A percentile compares a stretch with the other conserved stretches of the same genome.
phyloP scores from a whole-genome alignment of 2,113 vertebrate genomes.

The Microcebus jonahi region DNA sequence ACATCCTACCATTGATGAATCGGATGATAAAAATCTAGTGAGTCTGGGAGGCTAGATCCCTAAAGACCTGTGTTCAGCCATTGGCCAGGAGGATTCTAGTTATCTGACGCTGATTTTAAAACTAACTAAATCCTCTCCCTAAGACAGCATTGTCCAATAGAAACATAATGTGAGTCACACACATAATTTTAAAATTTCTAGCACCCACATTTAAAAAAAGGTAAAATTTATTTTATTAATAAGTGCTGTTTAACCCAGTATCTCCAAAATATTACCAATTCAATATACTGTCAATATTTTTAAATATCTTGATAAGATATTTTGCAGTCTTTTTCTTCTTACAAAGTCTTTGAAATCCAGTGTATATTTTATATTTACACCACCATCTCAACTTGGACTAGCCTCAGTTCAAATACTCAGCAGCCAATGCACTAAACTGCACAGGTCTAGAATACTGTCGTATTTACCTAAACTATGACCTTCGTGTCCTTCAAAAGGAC shows the following conservation, averaged over 20 bases:
- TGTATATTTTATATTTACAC: not conserved
- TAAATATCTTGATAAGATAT: not conserved
- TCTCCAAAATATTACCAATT: not conserved
- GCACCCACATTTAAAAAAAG: not conserved
- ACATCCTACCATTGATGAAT: not conserved
- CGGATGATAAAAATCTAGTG: not conserved
- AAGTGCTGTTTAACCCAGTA: not conserved
- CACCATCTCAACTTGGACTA: not conserved
- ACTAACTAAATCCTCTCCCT: constrained; percentile 11
- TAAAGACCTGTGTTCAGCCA: not conserved
- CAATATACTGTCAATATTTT: not conserved
- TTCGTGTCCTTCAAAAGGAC: not conserved
- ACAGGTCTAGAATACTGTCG: not conserved
- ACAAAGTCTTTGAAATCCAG: not conserved
- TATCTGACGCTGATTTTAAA: not conserved
- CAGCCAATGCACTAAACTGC: rapidly evolving
- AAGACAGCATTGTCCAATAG: not conserved
- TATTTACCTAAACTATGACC: not conserved
- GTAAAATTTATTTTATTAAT: not conserved
- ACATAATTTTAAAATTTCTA: not conserved
- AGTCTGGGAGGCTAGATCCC: not conserved
- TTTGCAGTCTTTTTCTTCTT: not conserved
- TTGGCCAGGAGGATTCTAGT: not conserved
- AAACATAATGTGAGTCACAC: not conserved
- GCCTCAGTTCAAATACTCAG: not conserved